phyloP scores from a whole-genome alignment of 2,797 vertebrate genomes.

The Tympanoctomys barrerae region DNA sequence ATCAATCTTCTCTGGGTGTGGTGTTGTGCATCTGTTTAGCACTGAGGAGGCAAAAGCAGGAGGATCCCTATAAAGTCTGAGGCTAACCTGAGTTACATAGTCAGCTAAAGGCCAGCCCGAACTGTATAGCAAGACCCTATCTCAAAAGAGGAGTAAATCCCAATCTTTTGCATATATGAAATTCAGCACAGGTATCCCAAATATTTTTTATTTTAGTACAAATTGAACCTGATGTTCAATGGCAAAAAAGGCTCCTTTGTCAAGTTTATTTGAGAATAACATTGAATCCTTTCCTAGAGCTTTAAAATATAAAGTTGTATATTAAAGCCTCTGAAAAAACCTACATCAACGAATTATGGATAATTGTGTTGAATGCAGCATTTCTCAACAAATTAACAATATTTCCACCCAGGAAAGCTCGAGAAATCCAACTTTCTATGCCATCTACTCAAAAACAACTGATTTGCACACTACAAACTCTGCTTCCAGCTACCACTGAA shows the following conservation, averaged over 20 bases:
- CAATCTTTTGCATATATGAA: background rate
- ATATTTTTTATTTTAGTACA: conserved; percentile 30
- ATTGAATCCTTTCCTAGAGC: background rate
- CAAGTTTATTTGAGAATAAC: conserved; percentile 9
- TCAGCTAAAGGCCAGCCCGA: background rate
- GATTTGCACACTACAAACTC: conserved; percentile 20
- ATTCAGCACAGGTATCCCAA: background rate
- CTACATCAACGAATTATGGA: background rate
- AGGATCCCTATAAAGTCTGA: background rate
- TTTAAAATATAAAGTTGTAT: background rate
- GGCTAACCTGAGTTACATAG: background rate
- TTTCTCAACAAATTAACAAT: conserved; percentile 10
- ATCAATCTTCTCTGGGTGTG: background rate
- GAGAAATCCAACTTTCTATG: conserved; percentile 24
- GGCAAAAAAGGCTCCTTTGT: background rate
- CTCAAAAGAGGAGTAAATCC: background rate
- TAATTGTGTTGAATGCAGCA: background rate
- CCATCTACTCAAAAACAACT: background rate
- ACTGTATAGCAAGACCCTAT: background rate
- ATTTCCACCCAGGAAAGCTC: conserved; percentile 29
- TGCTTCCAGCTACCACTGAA: background rate
- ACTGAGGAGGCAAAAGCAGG: background rate
- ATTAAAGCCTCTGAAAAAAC: background rate
- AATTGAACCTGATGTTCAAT: background rate
- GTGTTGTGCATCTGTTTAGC: background rate